A percentile compares a stretch with the other conserved stretches of the same genome.
Evolutionary conservation across 2,888 invertebrate species (phyloP).

Genomic region (Apodemia hepburni): DNA sequence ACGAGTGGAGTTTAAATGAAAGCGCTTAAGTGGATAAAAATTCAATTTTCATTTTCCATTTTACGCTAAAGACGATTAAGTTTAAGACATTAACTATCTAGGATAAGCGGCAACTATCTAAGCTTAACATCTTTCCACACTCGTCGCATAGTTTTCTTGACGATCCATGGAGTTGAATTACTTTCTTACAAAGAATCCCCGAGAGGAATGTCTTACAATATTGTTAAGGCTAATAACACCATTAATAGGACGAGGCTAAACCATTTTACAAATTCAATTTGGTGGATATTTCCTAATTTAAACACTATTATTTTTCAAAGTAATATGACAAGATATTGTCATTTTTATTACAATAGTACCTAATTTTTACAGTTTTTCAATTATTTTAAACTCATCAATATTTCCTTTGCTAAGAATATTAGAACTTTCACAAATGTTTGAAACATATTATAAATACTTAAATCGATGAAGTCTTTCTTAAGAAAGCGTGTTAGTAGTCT

Average conservation of each 20-base stretch:
- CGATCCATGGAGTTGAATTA: slow-evolving; percentile 51
- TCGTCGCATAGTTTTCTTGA: slow-evolving; percentile 49
- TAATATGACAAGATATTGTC: too few relatives aligned
- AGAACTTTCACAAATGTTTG: too few relatives aligned
- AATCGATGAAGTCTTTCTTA: too few relatives aligned
- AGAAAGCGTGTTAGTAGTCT: too few relatives aligned
- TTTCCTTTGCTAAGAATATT: too few relatives aligned
- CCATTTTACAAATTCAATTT: background rate
- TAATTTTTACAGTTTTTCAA: too few relatives aligned
- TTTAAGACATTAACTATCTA: slow-evolving; percentile 50
- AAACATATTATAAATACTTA: too few relatives aligned
- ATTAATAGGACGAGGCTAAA: too few relatives aligned
- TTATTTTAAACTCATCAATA: too few relatives aligned
- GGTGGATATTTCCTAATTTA: background rate
- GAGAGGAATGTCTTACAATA: slow-evolving; percentile 45
- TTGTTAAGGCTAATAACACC: background rate
- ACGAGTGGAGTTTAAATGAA: slow-evolving; percentile 31
- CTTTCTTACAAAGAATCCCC: slow-evolving; percentile 61
- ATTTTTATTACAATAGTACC: too few relatives aligned
- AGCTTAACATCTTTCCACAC: slow-evolving; percentile 48
- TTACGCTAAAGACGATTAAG: slow-evolving; percentile 57
- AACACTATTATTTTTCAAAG: background rate
- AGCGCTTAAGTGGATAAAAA: slow-evolving; percentile 50
- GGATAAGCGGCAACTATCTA: slow-evolving; percentile 50
- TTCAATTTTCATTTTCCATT: slow-evolving; percentile 51